Evolutionary conservation across 1,140 invertebrate genomes (phyloP).

Genomic region (Nebria ingens): DNA sequence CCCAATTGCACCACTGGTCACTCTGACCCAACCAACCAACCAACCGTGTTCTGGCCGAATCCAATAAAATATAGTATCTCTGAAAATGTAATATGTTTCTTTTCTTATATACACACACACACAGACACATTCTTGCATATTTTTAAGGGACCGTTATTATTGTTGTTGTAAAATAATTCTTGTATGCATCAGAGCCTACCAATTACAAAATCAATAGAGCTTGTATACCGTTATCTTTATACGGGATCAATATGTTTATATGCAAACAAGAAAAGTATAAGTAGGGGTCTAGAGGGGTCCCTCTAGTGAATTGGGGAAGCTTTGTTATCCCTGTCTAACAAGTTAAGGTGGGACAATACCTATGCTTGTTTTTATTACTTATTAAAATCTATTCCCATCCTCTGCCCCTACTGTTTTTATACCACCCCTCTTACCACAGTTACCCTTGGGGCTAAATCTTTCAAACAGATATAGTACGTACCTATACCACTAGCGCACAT

Average conservation of each 20-base stretch:
- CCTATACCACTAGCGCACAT: not conserved
- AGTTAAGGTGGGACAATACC: not conserved
- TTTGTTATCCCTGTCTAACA: not conserved
- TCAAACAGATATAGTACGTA: not conserved
- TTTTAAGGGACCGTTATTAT: not conserved
- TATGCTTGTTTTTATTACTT: constrained; percentile 9
- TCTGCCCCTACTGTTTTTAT: not conserved
- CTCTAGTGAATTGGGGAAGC: too few relatives aligned
- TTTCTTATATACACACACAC: not conserved
- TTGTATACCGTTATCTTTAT: too few relatives aligned
- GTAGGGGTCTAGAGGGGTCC: not conserved
- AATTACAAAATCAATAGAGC: too few relatives aligned
- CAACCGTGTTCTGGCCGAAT: too few relatives aligned
- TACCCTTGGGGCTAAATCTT: not conserved
- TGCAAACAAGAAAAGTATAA: not conserved
- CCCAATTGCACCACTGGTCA: constrained; percentile 3
- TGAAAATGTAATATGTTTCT: constrained; percentile 2
- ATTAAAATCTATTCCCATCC: constrained; percentile 3
- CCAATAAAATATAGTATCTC: constrained; percentile 4
- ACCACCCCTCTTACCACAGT: not conserved
- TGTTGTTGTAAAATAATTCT: too few relatives aligned
- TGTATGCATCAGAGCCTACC: too few relatives aligned
- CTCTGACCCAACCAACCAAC: too few relatives aligned
- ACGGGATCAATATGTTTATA: not conserved
- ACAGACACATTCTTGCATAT: constrained; percentile 4